phyloP scores from a whole-genome alignment of 1,140 invertebrate genomes.

The Drosophila miranda region DNA sequence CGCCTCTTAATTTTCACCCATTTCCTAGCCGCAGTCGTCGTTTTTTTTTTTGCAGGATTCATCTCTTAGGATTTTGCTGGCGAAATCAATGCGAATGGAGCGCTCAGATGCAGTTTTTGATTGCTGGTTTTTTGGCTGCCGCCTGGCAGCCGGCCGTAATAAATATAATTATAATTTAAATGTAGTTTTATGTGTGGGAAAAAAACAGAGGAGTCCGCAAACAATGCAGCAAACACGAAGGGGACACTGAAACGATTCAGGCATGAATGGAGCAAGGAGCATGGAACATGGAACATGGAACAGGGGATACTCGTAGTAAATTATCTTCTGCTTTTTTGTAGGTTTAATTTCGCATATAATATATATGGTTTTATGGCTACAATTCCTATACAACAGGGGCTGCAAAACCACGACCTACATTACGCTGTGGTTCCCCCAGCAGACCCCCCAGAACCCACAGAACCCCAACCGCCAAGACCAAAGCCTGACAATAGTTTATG shows the following conservation, averaged over 20 bases:
- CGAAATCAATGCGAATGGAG: constrained; percentile 39
- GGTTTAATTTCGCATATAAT: constrained; percentile 33
- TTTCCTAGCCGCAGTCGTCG: no score
- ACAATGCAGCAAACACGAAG: constrained; percentile 18
- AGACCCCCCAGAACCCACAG: background rate
- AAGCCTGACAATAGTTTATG: constrained; percentile 75
- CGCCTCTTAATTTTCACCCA: background rate
- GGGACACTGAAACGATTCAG: constrained; percentile 31
- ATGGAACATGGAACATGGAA: no score
- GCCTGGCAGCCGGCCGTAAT: background rate
- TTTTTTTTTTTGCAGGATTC: background rate
- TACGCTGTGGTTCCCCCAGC: constrained; percentile 33
- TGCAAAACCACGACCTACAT: constrained; percentile 67
- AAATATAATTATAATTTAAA: constrained; percentile 61
- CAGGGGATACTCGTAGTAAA: constrained; percentile 32
- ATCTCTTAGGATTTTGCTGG: constrained; percentile 15
- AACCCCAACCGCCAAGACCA: constrained; percentile 7
- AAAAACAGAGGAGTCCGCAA: constrained; percentile 33
- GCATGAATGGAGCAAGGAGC: constrained; percentile 1
- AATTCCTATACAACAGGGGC: constrained; percentile 4
- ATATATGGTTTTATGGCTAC: constrained; percentile 20
- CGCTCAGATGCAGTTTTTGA: constrained; percentile 3
- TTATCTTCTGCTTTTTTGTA: constrained; percentile 41
- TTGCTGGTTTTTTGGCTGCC: background rate
- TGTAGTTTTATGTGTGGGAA: constrained; percentile 36